Conservation (phyloP, 2,888 invertebrate genomes). For the Cryptocephalus moraei region DNA sequence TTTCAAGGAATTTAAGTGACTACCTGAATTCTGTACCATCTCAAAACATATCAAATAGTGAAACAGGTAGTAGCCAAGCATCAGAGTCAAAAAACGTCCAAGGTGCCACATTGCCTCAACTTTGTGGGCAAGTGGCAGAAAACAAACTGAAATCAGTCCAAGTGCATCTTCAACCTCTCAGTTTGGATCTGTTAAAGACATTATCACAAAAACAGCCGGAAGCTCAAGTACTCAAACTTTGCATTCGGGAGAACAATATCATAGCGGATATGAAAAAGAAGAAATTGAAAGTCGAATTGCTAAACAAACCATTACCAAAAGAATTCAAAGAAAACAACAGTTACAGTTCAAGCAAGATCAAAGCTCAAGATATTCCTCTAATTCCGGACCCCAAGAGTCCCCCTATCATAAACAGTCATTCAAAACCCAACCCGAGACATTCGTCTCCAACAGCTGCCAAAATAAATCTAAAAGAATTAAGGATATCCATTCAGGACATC, state of each 20-base stretch:
- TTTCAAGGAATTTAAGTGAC: not conserved
- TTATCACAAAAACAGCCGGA: not conserved
- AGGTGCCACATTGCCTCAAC: constrained; percentile 28
- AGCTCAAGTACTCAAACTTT: constrained; percentile 5
- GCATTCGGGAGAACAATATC: constrained; percentile 1
- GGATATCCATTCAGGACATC: too few relatives aligned
- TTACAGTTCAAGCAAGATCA: constrained; percentile 5
- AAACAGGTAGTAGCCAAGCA: not conserved
- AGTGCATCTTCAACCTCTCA: constrained; percentile 10
- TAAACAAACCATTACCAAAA: constrained; percentile 16
- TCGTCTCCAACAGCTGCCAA: too few relatives aligned
- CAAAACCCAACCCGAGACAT: too few relatives aligned
- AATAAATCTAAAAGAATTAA: too few relatives aligned
- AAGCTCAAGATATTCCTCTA: too few relatives aligned
- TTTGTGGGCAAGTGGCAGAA: constrained; percentile 27
- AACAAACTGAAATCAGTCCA: constrained; percentile 19
- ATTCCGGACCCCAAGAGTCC: too few relatives aligned
- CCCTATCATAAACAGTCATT: too few relatives aligned
- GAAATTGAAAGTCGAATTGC: constrained; percentile 10
- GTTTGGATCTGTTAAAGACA: too few relatives aligned
- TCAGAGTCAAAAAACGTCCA: constrained; percentile 26
- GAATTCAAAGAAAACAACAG: constrained; percentile 17
- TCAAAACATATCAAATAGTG: too few relatives aligned
- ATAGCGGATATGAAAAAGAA: constrained; percentile 9
- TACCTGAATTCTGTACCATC: too few relatives aligned